These are phyloP conservation scores for Aphis gossypii DNA, from an alignment of 1,140 invertebrate genomes.

Conservation along the genomic window DNA sequence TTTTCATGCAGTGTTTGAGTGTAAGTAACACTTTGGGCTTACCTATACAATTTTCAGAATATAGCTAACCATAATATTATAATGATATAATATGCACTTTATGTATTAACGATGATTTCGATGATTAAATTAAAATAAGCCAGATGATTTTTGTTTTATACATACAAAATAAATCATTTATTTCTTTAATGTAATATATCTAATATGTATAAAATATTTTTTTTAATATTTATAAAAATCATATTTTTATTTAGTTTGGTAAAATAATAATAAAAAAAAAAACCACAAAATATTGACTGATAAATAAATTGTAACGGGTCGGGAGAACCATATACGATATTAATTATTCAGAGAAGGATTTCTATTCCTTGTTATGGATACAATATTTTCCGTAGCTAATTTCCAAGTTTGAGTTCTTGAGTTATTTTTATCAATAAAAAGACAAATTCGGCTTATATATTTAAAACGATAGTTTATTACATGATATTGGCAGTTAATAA, in stretches of 20 bases:
- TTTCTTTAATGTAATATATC: no score
- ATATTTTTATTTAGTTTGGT: background rate
- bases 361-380: no score
- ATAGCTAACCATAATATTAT: background rate
- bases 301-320: background rate
- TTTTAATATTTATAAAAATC: no score
- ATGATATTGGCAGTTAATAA: no score
- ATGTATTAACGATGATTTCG: background rate
- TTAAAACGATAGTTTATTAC: no score
- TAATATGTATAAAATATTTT: no score
- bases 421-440: no score
- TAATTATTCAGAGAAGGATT: no score
- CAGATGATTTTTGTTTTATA: background rate
- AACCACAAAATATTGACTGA: background rate
- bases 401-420: no score
- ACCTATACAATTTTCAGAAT: background rate
- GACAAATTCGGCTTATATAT: no score
- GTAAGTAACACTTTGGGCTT: background rate
- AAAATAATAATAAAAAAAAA: background rate
- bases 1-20: background rate
- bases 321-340: no score
- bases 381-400: no score
- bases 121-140: background rate
- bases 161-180: background rate
- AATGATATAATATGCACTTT: background rate